Evolutionary conservation across 2,888 invertebrate species (phyloP), one percentile per base, ranked within the genome.

Genomic region (Apamea epomidion): DNA sequence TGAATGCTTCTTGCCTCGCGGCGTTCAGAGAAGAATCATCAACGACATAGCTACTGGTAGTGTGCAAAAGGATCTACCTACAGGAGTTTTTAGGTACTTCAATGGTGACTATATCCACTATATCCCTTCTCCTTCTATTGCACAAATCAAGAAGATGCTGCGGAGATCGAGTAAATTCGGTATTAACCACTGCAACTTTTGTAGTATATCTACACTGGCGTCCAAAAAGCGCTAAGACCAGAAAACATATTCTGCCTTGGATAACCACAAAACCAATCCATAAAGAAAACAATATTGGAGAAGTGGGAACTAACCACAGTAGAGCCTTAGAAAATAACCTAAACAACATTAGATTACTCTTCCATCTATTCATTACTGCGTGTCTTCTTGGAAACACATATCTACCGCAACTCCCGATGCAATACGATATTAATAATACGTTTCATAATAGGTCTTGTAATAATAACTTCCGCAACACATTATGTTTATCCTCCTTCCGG

Each of bases 401-500:
- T 65, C 42, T 60, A 60, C 74, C 62, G 48, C 74, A 42, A 60
- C n/a, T 74, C n/a, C 45, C 67, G 62, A 76, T 74, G 67, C 29
- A 78, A 76, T 71, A 69, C 60, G 48, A 70, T 76, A 82, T 77
- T 77, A 79, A 70, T 74, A 87, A 84, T 73, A 84, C 74, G 60
- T 74, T 87, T 84, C 70, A 75, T 86, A 80, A 84, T 84, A 80
- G 60, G 54, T 76, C 18, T 75, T 76, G 69, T 75, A 75, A 80
- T 85, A 77, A 81, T 77, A 81, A 85, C 74, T 81, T 79, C 78
- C 87, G 74, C 73, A 37, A 54, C 76, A 76, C 74, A 78, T 74
- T 64, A 78, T 87, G 78, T 78, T 74, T 78, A 84, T 84, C 67
- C 75, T 78, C 74, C 76, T 85, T 86, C 85, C 88, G 78, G 81